These are phyloP conservation scores for Notolabrus celidotus DNA, from an alignment of 2,797 vertebrate species.

Conservation along the genomic window DNA sequence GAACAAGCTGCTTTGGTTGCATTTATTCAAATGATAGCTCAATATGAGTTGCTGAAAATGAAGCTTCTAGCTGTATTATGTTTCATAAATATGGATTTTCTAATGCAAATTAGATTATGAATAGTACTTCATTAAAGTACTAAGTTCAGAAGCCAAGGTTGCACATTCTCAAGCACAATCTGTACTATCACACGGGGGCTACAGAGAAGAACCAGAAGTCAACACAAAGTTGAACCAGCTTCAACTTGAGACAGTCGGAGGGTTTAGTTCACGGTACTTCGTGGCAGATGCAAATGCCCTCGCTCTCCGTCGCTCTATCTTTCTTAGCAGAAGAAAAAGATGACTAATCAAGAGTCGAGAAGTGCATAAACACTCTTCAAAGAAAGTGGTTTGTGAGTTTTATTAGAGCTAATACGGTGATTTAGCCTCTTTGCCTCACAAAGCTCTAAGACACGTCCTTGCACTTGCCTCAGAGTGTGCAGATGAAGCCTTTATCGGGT, in stretches of 20 bases:
- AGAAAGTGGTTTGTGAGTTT: constrained; percentile 37
- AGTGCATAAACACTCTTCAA: constrained; percentile 52
- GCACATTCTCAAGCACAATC: background rate
- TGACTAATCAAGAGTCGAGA: constrained; percentile 64
- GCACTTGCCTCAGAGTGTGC: background rate
- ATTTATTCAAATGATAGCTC: no score
- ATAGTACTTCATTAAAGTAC: background rate
- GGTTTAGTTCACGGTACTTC: constrained; percentile 4
- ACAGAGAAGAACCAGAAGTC: background rate
- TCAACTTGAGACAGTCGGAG: background rate
- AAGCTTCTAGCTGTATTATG: background rate
- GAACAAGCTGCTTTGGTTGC: no score
- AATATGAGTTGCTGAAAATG: no score
- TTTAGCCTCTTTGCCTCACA: constrained; percentile 16
- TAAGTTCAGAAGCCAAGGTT: background rate
- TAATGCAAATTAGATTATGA: background rate
- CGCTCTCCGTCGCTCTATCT: constrained; percentile 4
- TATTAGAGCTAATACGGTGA: constrained; percentile 48
- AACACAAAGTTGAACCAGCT: background rate
- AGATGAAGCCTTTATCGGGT: constrained; percentile 18
- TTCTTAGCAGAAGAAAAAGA: constrained; percentile 40
- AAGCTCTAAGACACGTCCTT: background rate
- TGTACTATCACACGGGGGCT: background rate
- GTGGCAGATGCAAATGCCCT: constrained; percentile 24
- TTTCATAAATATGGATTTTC: background rate